Evolutionary conservation across 2,797 vertebrate species (phyloP).

Genomic region (Scomberomorus guttatus): DNA sequence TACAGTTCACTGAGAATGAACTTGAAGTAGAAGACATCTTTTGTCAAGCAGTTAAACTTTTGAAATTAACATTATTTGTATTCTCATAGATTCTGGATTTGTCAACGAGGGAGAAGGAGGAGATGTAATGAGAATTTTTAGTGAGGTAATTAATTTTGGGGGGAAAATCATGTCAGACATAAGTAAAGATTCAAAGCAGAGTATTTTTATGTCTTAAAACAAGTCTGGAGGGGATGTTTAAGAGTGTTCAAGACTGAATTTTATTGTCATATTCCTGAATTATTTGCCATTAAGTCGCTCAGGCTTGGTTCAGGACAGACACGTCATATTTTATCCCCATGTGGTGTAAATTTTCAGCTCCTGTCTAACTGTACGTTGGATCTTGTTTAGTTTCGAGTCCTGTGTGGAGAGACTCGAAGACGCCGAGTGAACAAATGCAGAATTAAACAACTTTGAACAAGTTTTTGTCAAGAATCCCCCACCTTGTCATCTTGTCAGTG

Average conservation of each 20-base stretch:
- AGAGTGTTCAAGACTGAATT: not conserved
- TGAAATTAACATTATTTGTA: too few species aligned
- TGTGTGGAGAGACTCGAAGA: conserved; percentile 5
- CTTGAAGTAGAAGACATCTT: not conserved
- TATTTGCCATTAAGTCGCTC: not conserved
- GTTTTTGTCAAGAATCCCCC: conserved; percentile 27
- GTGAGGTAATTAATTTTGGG: too few species aligned
- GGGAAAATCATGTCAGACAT: too few species aligned
- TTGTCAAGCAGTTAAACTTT: not conserved
- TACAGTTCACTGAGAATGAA: not conserved
- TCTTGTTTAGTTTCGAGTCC: conserved; percentile 7
- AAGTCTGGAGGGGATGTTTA: not conserved
- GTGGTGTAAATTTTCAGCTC: conserved; percentile 8
- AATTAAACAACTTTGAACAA: conserved; percentile 40
- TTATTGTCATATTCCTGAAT: not conserved
- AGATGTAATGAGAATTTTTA: too few species aligned
- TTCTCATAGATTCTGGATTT: too few species aligned
- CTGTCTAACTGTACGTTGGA: conserved; percentile 14
- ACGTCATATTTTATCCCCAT: not conserved
- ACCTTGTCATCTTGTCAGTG: conserved; percentile 39
- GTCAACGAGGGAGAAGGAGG: too few species aligned
- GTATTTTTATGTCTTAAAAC: not conserved
- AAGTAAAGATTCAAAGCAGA: not conserved
- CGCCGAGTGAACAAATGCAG: conserved; percentile 4
- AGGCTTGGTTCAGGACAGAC: conserved; percentile 3